Base-by-base conservation (phyloP, 1,140 invertebrate genomes). In the Eueides isabella region DNA sequence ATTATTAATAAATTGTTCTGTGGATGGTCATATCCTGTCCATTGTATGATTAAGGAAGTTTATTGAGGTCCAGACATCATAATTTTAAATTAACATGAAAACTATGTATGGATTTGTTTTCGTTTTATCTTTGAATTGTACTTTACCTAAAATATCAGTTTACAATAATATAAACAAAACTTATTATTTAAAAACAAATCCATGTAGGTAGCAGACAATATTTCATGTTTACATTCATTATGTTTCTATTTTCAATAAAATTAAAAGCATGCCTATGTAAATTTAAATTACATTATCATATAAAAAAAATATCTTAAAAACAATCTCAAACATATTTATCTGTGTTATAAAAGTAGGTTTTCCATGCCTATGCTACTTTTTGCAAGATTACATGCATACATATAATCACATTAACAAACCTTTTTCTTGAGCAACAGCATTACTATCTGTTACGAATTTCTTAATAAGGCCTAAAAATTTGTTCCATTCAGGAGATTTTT, bases 381-480 rank as follows among this genome's bases (percentile, higher is more conserved):
- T n/a, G n/a, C n/a, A n/a, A n/a, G n/a, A n/a, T n/a, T n/a, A n/a
- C n/a, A n/a, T n/a, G n/a, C 11, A 16, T n/a, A 19, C n/a, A 44
- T 19, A 9, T n/a, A 26, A 55, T 12, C n/a, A 55, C 2, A 0
- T 23, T 23, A 23, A 55, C 48, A 55, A 55, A 55, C 97, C 99
- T 94, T 98, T 99, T 89, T 99, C 98, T 92, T 99, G 98, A 1
- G 98, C 98, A 30, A 97, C 95, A 41, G 96, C 98, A 97, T 99
- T 99, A 73, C 96, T 98, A 87, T 99, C 99, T 6, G 95, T 94
- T 0, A 99, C 98, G 95, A 99, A 98, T 91, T 99, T 99, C 86
- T 99, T 99, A 38, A 99, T 95, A n/a, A 99, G 93, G 5, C 97
- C 96, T 1, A 97, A 92, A 93, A 97, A 99, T 91, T 98, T 98